Evolutionary conservation across 35 echinoderm and acorn worm species (phyloP).

Genomic region (Ophioderma brevispina): DNA sequence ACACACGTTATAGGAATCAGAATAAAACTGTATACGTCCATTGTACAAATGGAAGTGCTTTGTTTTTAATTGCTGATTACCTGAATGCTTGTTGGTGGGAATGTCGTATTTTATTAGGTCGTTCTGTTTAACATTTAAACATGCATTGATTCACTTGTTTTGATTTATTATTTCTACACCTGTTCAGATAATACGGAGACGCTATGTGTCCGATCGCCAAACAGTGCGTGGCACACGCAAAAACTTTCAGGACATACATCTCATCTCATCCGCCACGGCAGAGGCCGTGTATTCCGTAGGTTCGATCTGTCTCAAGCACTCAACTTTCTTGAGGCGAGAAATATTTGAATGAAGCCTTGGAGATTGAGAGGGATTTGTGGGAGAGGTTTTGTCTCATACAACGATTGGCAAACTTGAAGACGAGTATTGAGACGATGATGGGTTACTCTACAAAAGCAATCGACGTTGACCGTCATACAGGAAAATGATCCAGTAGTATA

Average conservation of each 20-base stretch:
- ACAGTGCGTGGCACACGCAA: not conserved
- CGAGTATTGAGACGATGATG: slow-evolving; percentile 7
- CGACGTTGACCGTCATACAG: not conserved
- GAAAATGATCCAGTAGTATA: not conserved
- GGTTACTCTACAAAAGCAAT: not conserved
- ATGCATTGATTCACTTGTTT: too few relatives aligned
- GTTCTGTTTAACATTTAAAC: too few relatives aligned
- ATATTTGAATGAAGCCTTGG: not conserved
- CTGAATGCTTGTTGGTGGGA: too few relatives aligned
- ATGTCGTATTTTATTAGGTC: too few relatives aligned
- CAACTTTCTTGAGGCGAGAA: not conserved
- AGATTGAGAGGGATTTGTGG: slow-evolving; percentile 1
- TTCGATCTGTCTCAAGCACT: not conserved
- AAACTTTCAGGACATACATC: not conserved
- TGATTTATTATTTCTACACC: too few relatives aligned
- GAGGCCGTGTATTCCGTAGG: not conserved
- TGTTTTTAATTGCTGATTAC: too few relatives aligned
- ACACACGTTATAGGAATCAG: too few relatives aligned
- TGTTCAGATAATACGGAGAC: not conserved
- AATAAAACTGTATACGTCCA: too few relatives aligned
- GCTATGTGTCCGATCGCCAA: not conserved
- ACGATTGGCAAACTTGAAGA: not conserved
- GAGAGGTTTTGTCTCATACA: not conserved
- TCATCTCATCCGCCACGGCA: not conserved
- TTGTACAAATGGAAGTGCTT: too few relatives aligned